phyloP scores from a whole-genome alignment of 2,888 invertebrate species.

The Patella ulyssiponensis region DNA sequence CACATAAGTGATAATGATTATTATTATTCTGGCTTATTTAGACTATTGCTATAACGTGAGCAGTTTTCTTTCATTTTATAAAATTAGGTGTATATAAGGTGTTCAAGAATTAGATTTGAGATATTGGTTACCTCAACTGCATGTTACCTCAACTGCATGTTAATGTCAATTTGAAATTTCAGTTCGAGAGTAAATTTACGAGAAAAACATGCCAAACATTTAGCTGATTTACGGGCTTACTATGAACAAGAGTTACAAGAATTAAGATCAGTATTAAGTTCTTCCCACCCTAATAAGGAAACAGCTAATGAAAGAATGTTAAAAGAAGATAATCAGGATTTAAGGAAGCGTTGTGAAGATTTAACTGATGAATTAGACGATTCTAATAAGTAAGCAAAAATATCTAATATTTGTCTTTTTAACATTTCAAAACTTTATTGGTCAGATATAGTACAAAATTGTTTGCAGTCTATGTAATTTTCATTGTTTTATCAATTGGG shows the following conservation, averaged over 20 bases:
- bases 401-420: too few species aligned
- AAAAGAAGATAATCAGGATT: slow-evolving; percentile 52
- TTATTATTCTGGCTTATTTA: too few species aligned
- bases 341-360: slow-evolving; percentile 47
- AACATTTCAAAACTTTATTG: background rate
- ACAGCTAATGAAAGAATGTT: slow-evolving; percentile 41
- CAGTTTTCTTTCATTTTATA: too few species aligned
- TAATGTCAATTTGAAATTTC: slow-evolving; percentile 5
- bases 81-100: too few species aligned
- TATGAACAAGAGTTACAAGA: slow-evolving; percentile 64
- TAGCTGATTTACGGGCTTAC: slow-evolving; percentile 62
- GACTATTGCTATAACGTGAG: too few species aligned
- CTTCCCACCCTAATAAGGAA: slow-evolving; percentile 28
- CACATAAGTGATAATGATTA: too few species aligned
- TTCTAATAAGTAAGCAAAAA: slow-evolving; percentile 44
- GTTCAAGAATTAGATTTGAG: too few species aligned
- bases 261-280: slow-evolving; percentile 47
- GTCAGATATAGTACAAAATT: too few species aligned
- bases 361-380: slow-evolving; percentile 54
- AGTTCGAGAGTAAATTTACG: slow-evolving; percentile 55
- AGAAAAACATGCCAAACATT: slow-evolving; percentile 65
- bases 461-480: too few species aligned
- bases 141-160: too few species aligned
- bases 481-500: too few species aligned
- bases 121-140: too few species aligned